A percentile compares a stretch with the other conserved stretches of the same genome.
Conservation (phyloP, 2,797 vertebrate species). For the Cyprinodon diabolis region DNA sequence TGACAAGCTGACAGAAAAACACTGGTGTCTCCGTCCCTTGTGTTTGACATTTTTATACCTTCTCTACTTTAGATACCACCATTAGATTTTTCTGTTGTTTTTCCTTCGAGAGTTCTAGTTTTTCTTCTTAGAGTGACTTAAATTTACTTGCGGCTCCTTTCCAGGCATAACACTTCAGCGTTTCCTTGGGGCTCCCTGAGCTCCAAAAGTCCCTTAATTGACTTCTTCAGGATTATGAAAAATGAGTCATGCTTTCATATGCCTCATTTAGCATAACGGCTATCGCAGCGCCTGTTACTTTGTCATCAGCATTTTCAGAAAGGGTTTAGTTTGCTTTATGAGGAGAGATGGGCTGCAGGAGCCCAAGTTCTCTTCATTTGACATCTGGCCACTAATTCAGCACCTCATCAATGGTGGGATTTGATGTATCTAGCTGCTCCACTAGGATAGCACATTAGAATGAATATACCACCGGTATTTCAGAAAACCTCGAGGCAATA, state of each 20-base stretch:
- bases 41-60: conserved; percentile 49
- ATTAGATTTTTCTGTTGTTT: conserved; percentile 30
- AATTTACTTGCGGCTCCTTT: conserved; percentile 31
- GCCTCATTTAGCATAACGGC: conserved; percentile 70
- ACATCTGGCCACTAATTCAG: conserved; percentile 64
- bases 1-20: conserved; percentile 36
- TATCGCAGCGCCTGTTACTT: conserved; percentile 57
- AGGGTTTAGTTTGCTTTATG: conserved; percentile 55
- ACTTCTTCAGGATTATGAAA: conserved; percentile 70
- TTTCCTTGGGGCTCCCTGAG: conserved; percentile 51
- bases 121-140: conserved; percentile 29
- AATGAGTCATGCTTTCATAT: conserved; percentile 66
- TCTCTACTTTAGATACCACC: conserved; percentile 10
- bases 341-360: conserved; percentile 63
- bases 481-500: conserved; percentile 13
- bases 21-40: conserved; percentile 48
- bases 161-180: conserved; percentile 24
- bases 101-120: conserved; percentile 22
- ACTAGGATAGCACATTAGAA: conserved; percentile 44
- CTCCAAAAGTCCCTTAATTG: conserved; percentile 62
- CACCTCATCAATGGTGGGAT: conserved; percentile 63
- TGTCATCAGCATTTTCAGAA: conserved; percentile 66
- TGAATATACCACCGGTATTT: conserved; percentile 23
- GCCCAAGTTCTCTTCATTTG: conserved; percentile 32
- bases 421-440: conserved; percentile 32